Base-by-base conservation (phyloP, 2,113 vertebrate genomes). In the Phyllostomus hastatus region DNA sequence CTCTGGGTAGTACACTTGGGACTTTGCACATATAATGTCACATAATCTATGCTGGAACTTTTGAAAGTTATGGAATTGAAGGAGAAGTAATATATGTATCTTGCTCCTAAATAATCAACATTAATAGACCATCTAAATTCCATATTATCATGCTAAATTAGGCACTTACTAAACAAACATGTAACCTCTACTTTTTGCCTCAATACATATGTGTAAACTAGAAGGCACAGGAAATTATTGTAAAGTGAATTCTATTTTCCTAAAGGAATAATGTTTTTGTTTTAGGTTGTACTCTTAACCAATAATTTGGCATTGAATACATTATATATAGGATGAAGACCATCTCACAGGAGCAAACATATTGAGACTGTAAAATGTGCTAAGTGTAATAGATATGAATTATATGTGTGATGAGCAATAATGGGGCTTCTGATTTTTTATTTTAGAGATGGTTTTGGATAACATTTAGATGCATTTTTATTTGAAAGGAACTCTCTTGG, bases 231-330 rank as follows among this genome's bases (percentile, higher is more conserved):
- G 28, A 85, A 72, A 88, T 85, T 67, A 72, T 61, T 82, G 4
- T 88, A 86, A 91, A 85, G 67, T 67, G 35, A 93, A 78, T 73
- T 91, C n/a, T 72, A 48, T 86, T 88, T 95, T 95, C 86, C 50
- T 78, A 73, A 85, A 86, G 20, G 82, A 88, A 59, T 48, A 93
- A 64, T 81, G 64, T 22, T 80, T 35, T 75, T 97, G 70, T 88
- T 90, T 41, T 43, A 95, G 19, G 67, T 31, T 90, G 28, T 80
- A 70, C 28, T 64, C 22, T 70, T 80, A 83, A 87, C 57, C 69
- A 97, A 57, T 75, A 84, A 69, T 88, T 84, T 92, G 81, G 83
- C 64, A 75, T 48, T 80, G 81, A 87, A 26, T 79, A 50, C 9
- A 87, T 94, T 64, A 92, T 69, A 41, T 92, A 54, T 50, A 64